These are phyloP conservation scores for Aethina tumida DNA, from an alignment of 1,140 invertebrate genomes.

Conservation along the genomic window DNA sequence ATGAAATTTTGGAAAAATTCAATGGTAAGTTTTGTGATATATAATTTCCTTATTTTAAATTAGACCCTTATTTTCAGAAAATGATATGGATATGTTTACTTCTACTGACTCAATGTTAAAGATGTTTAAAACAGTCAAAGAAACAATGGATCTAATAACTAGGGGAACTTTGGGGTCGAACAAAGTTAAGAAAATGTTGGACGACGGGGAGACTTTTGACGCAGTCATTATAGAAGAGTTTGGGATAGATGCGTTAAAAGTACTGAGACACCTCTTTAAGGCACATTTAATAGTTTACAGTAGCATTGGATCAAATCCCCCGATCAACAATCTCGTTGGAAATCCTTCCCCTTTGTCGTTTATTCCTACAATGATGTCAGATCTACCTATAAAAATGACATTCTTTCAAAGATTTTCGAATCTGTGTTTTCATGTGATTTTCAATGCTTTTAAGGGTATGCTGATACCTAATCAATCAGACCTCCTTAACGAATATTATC, in stretches of 20 bases:
- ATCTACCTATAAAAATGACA: slow-evolving; percentile 31
- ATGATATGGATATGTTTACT: too few species aligned
- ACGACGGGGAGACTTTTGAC: slow-evolving; percentile 35
- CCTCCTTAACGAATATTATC: slow-evolving; percentile 32
- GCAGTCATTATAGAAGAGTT: slow-evolving; percentile 36
- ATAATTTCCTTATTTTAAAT: too few species aligned
- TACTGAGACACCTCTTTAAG: slow-evolving; percentile 32
- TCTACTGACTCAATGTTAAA: too few species aligned
- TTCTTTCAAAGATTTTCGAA: slow-evolving; percentile 36
- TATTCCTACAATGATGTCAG: slow-evolving; percentile 25
- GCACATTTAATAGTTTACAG: slow-evolving; percentile 32
- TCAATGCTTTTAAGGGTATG: slow-evolving; percentile 3
- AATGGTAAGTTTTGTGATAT: too few species aligned
- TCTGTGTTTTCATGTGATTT: slow-evolving; percentile 13
- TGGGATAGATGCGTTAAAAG: slow-evolving; percentile 35
- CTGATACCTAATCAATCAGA: slow-evolving; percentile 27
- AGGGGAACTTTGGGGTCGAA: too few species aligned
- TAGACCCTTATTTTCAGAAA: too few species aligned
- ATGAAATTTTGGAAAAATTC: too few species aligned
- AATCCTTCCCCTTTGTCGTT: slow-evolving; percentile 33
- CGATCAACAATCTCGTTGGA: slow-evolving; percentile 25
- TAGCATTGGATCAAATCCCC: slow-evolving; percentile 24
- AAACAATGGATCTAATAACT: too few species aligned
- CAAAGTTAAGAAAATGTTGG: slow-evolving; percentile 15
- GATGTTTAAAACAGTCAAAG: too few species aligned